Base-by-base conservation (phyloP, 1,140 invertebrate genomes). In the Neocloeon triangulifer region DNA sequence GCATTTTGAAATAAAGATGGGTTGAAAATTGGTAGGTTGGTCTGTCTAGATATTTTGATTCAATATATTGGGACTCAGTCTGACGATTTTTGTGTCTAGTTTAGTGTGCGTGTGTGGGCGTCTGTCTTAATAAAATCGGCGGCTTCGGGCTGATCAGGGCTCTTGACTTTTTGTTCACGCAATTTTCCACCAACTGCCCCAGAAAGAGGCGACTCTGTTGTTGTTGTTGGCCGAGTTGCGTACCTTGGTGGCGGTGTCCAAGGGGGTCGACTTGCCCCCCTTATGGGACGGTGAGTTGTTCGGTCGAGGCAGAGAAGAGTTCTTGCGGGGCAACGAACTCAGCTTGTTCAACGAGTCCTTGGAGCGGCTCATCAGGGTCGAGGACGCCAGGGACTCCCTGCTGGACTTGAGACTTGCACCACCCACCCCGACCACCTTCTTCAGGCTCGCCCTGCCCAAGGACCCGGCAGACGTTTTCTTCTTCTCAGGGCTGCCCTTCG, bases 321-420 rank as follows among this genome's bases (percentile, higher is more conserved):
- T 45, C 37, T 47, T 52, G 34, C 50, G 42, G 7, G 48, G 47
- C 37, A 53, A 42, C 33, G 52, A 15, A 33, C 49, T 31, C 18
- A 45, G 32, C 32, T 48, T 47, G 19, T 56, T 53, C 19, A 61
- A 37, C 20, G 58, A 55, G 32, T 66, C 55, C 45, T 62, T 44
- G 46, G 59, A 44, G 42, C 55, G 48, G 45, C 58, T 56, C 28
- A 60, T 62, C 35, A 55, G 53, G 20, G 57, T 66, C n/a, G n/a
- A n/a, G n/a, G n/a, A n/a, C n/a, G n/a, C n/a, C 21, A 69, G 47
- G 22, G 66, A 68, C 34, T 71, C 68, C 30, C 62, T 53, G 39
- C 56, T 65, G 33, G 62, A 51, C 19, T 52, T 49, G 5, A 47
- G 53, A 32, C 21, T 40, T 35, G 30, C 44, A 41, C 19, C 43